These are phyloP conservation scores for Ascaphus truei DNA, from an alignment of 2,113 vertebrate species.

Conservation along the genomic window DNA sequence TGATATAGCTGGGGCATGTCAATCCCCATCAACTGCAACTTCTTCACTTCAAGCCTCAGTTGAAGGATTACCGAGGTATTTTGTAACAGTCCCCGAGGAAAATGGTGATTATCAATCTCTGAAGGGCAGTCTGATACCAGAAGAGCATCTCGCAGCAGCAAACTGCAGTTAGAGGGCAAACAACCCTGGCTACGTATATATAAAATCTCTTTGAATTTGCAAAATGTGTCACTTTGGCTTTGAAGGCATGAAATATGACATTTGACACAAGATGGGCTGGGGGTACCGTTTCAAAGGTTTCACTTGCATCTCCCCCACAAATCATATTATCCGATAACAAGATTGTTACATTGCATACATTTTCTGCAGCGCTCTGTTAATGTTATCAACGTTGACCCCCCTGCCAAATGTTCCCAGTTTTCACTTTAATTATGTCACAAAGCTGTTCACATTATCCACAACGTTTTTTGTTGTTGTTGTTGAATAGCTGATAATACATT, in stretches of 20 bases:
- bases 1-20: constrained; percentile 40
- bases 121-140: constrained; percentile 35
- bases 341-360: background rate
- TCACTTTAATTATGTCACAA: too few relatives aligned
- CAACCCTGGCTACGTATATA: background rate
- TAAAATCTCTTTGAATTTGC: background rate
- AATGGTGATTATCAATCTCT: constrained; percentile 37
- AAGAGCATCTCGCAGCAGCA: background rate
- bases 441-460: too few relatives aligned
- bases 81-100: constrained; percentile 37
- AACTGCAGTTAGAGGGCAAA: background rate
- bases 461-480: too few relatives aligned
- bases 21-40: constrained; percentile 35
- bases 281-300: constrained; percentile 26
- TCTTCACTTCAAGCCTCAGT: constrained; percentile 38
- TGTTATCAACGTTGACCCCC: background rate
- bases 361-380: background rate
- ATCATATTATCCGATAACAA: background rate
- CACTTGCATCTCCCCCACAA: background rate
- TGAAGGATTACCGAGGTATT: constrained; percentile 41
- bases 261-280: constrained; percentile 13
- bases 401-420: too few relatives aligned
- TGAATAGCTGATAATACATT: too few relatives aligned
- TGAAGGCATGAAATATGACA: constrained; percentile 8
- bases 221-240: constrained; percentile 11